These are phyloP conservation scores for Aleadryas rufinucha DNA, from an alignment of 2,113 vertebrate species.

Conservation along the genomic window DNA sequence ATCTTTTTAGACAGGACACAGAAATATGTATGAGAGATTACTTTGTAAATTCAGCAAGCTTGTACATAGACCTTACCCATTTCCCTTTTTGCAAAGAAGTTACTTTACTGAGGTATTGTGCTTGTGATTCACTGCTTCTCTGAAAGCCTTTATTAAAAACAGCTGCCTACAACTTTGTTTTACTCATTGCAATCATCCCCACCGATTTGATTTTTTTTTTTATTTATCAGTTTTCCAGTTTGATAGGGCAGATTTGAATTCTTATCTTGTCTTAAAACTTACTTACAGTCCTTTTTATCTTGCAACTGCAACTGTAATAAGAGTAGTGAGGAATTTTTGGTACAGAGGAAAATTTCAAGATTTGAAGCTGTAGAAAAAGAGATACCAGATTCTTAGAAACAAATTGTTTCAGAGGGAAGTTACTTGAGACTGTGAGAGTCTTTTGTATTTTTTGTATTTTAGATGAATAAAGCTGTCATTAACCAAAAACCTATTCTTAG, in stretches of 20 bases:
- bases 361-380: neutral
- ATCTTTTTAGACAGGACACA: neutral
- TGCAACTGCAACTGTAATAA: neutral
- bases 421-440: neutral
- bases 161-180: neutral
- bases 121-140: neutral
- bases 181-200: neutral
- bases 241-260: neutral
- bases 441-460: neutral
- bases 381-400: neutral
- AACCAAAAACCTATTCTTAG: neutral
- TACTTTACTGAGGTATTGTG: neutral
- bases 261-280: neutral
- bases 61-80: neutral
- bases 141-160: neutral
- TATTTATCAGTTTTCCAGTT: neutral
- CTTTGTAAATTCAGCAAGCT: neutral
- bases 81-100: neutral
- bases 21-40: neutral
- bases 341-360: neutral
- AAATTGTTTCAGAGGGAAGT: neutral
- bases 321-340: neutral
- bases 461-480: neutral
- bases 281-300: neutral
- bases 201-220: neutral